Evolutionary conservation across 2,797 vertebrate species (phyloP).

Genomic region (Pogoniulus pusillus): DNA sequence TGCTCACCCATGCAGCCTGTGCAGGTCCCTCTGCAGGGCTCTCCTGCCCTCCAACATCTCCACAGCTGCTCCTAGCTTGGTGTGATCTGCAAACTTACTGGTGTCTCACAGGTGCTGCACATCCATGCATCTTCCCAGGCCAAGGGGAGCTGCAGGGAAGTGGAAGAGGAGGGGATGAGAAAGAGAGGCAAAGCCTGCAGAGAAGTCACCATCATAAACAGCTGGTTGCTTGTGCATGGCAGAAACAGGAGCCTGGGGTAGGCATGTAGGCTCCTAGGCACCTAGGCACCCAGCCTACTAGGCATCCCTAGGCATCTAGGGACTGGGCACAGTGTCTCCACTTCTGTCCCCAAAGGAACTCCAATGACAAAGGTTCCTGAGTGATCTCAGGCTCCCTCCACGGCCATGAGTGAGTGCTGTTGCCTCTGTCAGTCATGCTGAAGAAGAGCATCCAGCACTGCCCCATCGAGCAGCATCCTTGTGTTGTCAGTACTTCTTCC

Average conservation of each 20-base stretch:
- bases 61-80: too few species aligned
- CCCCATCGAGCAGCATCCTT: not conserved
- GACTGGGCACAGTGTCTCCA: not conserved
- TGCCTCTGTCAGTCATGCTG: not conserved
- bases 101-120: not conserved
- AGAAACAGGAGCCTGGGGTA: not conserved
- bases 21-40: too few species aligned
- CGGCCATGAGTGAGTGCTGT: rapidly evolving
- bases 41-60: too few species aligned
- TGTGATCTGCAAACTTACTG: too few species aligned
- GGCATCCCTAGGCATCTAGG: too few species aligned
- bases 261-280: too few species aligned
- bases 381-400: rapidly evolving
- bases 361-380: rapidly evolving
- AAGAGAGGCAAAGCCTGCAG: not conserved
- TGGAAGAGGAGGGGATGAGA: not conserved
- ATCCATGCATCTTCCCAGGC: not conserved
- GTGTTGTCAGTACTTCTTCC: not conserved
- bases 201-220: not conserved
- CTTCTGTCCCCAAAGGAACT: not conserved
- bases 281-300: too few species aligned
- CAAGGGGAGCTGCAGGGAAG: not conserved
- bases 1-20: too few species aligned
- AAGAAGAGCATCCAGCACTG: not conserved
- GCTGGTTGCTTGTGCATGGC: not conserved